A percentile compares a stretch with the other conserved stretches of the same genome.
phyloP scores from a whole-genome alignment of 2,797 vertebrate genomes.

The Phoxinus dragarum region DNA sequence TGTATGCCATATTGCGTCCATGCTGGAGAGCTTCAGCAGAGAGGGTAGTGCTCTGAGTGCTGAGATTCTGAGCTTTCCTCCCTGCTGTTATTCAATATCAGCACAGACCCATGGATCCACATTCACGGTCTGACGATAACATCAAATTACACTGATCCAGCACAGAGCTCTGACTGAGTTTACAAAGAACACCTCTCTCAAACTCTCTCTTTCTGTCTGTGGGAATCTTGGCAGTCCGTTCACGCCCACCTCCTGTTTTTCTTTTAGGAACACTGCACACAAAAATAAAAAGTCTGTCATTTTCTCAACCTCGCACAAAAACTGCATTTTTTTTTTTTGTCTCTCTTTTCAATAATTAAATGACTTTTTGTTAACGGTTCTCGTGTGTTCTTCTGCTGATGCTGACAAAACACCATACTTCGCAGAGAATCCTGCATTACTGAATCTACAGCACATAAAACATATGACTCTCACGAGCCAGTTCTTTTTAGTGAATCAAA shows the following conservation, averaged over 20 bases:
- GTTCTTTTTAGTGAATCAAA: neutral
- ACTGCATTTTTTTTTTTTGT: neutral
- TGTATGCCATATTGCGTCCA: conserved; percentile 50
- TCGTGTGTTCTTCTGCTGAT: neutral
- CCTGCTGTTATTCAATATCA: conserved; percentile 59
- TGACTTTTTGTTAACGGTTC: neutral
- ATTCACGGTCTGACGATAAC: conserved; percentile 56
- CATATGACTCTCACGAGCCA: neutral
- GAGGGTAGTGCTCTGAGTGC: conserved; percentile 49
- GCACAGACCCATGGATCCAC: conserved; percentile 50
- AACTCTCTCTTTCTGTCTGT: conserved; percentile 29
- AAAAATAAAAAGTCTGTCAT: neutral
- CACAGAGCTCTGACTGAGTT: conserved; percentile 50
- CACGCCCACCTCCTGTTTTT: neutral
- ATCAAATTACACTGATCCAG: conserved; percentile 62
- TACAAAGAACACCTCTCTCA: conserved; percentile 42
- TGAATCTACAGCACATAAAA: neutral
- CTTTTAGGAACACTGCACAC: neutral
- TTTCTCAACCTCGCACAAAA: neutral
- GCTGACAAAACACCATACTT: neutral
- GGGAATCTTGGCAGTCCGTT: conserved; percentile 19
- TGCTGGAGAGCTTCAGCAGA: conserved; percentile 50
- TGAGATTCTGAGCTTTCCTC: conserved; percentile 50
- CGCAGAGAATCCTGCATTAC: neutral
- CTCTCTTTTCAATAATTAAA: neutral